Conservation (phyloP, 2,797 vertebrate species). For the Microhierax caerulescens region DNA sequence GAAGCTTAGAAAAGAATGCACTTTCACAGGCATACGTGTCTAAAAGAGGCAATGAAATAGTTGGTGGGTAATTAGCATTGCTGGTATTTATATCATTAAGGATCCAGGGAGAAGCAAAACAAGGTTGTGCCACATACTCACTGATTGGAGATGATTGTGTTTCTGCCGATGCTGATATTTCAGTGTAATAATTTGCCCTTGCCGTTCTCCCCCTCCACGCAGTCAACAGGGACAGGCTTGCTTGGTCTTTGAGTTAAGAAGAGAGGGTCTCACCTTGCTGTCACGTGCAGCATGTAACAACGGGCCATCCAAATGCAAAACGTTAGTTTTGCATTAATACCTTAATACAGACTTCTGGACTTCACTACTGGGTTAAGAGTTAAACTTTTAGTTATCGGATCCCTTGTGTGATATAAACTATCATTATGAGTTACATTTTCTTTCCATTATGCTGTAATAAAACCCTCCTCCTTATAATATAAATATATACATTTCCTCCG, state of each 20-base stretch:
- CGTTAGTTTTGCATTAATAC: not conserved
- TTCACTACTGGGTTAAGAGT: slow-evolving; percentile 58
- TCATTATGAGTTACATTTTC: slow-evolving; percentile 73
- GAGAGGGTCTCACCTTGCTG: not conserved
- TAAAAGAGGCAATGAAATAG: not conserved
- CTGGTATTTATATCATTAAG: slow-evolving; percentile 1
- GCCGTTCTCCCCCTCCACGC: not conserved
- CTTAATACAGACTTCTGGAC: slow-evolving; percentile 15
- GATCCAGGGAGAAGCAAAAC: not conserved
- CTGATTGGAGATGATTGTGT: not conserved
- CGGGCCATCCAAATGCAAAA: not conserved
- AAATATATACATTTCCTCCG: slow-evolving; percentile 74
- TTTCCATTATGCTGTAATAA: slow-evolving; percentile 71
- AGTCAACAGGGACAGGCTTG: not conserved
- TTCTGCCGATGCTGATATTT: not conserved
- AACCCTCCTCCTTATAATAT: slow-evolving; percentile 68
- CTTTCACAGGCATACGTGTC: not conserved
- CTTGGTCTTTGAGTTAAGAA: not conserved
- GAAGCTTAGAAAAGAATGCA: not conserved
- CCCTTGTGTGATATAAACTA: slow-evolving; percentile 72
- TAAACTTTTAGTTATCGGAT: slow-evolving; percentile 65
- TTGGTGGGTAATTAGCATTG: not conserved
- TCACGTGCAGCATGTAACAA: not conserved
- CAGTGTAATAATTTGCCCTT: not conserved
- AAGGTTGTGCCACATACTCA: not conserved